Conservation (phyloP, 2,797 vertebrate species). For the Atherinosoma microstoma region DNA sequence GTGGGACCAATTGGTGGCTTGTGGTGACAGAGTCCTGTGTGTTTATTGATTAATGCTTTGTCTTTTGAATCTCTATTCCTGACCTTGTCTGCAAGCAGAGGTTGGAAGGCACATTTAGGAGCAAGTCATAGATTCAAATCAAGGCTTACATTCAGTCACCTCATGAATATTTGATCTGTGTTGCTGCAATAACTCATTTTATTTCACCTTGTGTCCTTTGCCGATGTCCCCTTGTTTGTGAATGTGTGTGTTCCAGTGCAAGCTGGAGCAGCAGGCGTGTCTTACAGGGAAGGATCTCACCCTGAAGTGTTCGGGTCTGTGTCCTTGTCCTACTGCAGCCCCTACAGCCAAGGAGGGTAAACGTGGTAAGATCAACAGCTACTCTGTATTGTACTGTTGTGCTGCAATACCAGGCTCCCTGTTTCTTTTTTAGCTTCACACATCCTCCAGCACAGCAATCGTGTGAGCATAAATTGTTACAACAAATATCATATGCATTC, state of each 20-base stretch:
- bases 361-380: conserved; percentile 81
- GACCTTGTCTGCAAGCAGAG: conserved; percentile 72
- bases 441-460: conserved; percentile 13
- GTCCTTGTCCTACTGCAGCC: conserved; percentile 90
- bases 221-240: conserved; percentile 19
- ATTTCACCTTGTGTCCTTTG: conserved; percentile 66
- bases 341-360: conserved; percentile 80
- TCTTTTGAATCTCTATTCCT: conserved; percentile 64
- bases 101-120: conserved; percentile 52
- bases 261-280: conserved; percentile 97
- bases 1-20: conserved; percentile 55
- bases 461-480: conserved; percentile 8
- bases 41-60: conserved; percentile 79
- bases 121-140: conserved; percentile 70
- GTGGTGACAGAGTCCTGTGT: conserved; percentile 52
- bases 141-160: conserved; percentile 59
- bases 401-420: background rate
- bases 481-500: conserved; percentile 13
- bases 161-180: conserved; percentile 82
- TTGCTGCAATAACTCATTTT: conserved; percentile 70
- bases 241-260: conserved; percentile 85
- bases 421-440: conserved; percentile 16
- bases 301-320: conserved; percentile 90
- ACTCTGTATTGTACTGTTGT: background rate
- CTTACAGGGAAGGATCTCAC: conserved; percentile 92